Evolutionary conservation across 2,113 vertebrate genomes (phyloP).

Genomic region (Dromaius novaehollandiae): DNA sequence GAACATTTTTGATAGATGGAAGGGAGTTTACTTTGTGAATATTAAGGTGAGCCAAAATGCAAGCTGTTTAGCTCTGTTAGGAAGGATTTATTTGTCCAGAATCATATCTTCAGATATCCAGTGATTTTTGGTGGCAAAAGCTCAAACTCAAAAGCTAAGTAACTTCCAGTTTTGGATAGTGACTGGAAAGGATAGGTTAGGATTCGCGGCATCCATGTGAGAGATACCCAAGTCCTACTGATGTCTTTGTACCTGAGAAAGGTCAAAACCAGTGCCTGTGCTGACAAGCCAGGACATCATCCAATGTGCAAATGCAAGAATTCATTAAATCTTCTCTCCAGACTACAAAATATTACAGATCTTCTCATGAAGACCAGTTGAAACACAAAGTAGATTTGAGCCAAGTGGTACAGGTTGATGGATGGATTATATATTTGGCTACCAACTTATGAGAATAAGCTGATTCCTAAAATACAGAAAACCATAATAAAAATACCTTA

Average conservation of each 20-base stretch:
- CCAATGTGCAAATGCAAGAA: background rate
- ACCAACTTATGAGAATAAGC: background rate
- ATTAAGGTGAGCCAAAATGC: background rate
- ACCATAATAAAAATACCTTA: background rate
- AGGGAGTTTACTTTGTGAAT: background rate
- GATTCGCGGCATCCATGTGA: accelerated
- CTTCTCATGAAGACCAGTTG: background rate
- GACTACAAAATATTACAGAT: background rate
- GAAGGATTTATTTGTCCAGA: background rate
- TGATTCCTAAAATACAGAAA: background rate
- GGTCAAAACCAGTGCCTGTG: background rate
- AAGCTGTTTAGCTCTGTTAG: background rate
- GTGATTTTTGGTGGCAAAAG: background rate
- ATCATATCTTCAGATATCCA: background rate
- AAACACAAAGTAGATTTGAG: background rate
- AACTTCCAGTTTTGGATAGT: background rate
- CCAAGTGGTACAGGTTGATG: background rate
- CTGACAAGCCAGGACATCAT: background rate
- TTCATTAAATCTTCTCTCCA: too few relatives aligned
- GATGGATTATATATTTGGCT: background rate
- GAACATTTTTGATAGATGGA: background rate
- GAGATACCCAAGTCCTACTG: background rate
- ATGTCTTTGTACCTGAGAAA: background rate
- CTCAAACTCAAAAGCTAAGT: background rate
- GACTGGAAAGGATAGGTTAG: background rate